Percentiles rank a stretch among this genome's conserved stretches.
Evolutionary conservation across 2,888 invertebrate genomes (phyloP).

Genomic region (Serrognathus titanus): DNA sequence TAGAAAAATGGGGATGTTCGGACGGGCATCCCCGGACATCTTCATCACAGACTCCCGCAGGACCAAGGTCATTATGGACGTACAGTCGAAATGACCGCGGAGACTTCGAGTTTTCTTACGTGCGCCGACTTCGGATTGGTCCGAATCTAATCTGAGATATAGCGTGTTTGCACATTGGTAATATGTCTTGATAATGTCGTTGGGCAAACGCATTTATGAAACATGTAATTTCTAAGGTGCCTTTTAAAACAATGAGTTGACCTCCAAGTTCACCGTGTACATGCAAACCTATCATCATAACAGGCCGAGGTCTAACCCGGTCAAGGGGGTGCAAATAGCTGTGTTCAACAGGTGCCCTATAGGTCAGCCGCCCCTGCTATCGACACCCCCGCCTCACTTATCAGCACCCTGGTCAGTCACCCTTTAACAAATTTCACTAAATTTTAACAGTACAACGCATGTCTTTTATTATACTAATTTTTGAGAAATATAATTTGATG

Average conservation of each 20-base stretch:
- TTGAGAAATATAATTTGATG: no score
- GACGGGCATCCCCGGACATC: slow-evolving; percentile 12
- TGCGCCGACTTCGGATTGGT: slow-evolving; percentile 1
- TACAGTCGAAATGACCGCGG: slow-evolving; percentile 18
- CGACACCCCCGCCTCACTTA: background rate
- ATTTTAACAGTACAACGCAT: no score
- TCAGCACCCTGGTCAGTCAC: no score
- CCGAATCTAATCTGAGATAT: no score
- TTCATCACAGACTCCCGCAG: slow-evolving; percentile 17
- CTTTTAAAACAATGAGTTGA: no score
- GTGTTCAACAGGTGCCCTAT: slow-evolving; percentile 31
- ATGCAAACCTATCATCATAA: background rate
- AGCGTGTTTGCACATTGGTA: no score
- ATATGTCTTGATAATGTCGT: no score
- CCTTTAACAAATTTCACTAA: no score
- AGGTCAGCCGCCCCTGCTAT: slow-evolving; percentile 13
- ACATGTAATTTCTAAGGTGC: no score
- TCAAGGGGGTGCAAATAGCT: slow-evolving; percentile 32
- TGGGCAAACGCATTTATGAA: no score
- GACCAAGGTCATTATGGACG: slow-evolving; percentile 16
- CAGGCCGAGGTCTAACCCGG: slow-evolving; percentile 8
- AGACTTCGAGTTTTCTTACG: slow-evolving; percentile 16
- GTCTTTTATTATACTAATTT: no score
- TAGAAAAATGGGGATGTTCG: slow-evolving; percentile 7
- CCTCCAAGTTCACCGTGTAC: background rate